Percentiles rank a stretch among this genome's conserved stretches.
Conservation (phyloP, 2,113 vertebrate genomes). For the Chaetodon trifascialis region DNA sequence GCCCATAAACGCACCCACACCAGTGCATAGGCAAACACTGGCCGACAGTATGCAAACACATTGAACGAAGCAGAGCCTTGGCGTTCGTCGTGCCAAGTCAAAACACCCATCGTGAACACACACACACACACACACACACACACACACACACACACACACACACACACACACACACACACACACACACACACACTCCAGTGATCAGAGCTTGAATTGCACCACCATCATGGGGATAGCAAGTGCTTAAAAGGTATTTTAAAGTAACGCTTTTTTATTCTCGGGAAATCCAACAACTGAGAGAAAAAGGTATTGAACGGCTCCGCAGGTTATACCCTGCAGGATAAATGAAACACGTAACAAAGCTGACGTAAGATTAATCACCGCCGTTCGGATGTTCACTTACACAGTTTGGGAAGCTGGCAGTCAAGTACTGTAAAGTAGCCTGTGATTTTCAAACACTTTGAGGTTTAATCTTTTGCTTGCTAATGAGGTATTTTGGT, state of each 20-base stretch:
- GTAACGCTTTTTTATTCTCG: conserved; percentile 38
- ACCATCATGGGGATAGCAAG: conserved; percentile 23
- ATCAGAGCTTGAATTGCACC: conserved; percentile 9
- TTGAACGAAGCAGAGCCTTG: not conserved
- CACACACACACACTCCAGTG: not conserved
- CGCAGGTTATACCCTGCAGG: conserved; percentile 31
- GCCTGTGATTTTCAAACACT: conserved; percentile 66
- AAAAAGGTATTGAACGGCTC: not conserved
- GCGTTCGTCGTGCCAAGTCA: not conserved
- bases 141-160: not conserved
- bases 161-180: not conserved
- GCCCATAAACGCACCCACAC: conserved; percentile 53
- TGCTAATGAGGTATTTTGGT: conserved; percentile 72
- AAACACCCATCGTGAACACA: not conserved
- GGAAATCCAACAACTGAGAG: conserved; percentile 20
- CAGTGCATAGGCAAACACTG: conserved; percentile 50
- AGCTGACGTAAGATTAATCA: conserved; percentile 41
- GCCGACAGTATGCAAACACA: conserved; percentile 52
- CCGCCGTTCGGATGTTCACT: conserved; percentile 24
- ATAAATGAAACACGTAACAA: conserved; percentile 34
- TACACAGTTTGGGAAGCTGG: conserved; percentile 44
- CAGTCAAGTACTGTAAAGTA: conserved; percentile 45
- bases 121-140: not conserved
- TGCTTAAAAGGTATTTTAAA: conserved; percentile 43
- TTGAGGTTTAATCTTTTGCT: conserved; percentile 69